Evolutionary conservation across 2,888 invertebrate species (phyloP).

Genomic region (Epirrita christyi): DNA sequence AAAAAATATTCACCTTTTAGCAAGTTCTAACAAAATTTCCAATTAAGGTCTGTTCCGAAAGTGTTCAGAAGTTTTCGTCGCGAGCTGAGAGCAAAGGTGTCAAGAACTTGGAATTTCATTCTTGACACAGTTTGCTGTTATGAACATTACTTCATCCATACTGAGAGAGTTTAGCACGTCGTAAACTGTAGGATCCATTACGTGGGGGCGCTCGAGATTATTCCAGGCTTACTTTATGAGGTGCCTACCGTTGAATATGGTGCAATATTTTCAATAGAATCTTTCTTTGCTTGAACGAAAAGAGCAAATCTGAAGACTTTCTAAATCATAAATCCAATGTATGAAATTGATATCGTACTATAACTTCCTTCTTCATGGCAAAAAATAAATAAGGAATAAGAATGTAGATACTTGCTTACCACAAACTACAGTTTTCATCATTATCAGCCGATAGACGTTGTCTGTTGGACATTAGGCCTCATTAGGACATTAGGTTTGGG

Average conservation of each 20-base stretch:
- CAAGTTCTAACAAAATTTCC: constrained; percentile 28
- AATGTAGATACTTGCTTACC: background rate
- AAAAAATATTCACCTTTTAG: constrained; percentile 13
- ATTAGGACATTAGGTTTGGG: too few species aligned
- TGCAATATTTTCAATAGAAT: constrained; percentile 49
- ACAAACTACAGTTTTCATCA: background rate
- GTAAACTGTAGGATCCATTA: constrained; percentile 74
- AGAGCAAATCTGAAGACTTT: constrained; percentile 14
- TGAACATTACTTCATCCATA: constrained; percentile 68
- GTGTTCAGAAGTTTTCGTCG: constrained; percentile 48
- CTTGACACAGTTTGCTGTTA: constrained; percentile 67
- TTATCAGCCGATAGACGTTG: too few species aligned
- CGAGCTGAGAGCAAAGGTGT: constrained; percentile 52
- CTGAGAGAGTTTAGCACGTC: constrained; percentile 69
- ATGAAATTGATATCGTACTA: constrained; percentile 9
- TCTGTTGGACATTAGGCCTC: too few species aligned
- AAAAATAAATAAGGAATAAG: constrained; percentile 7
- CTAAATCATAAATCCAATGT: constrained; percentile 11
- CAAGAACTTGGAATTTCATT: constrained; percentile 62
- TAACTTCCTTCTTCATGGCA: constrained; percentile 8
- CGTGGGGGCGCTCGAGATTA: constrained; percentile 58
- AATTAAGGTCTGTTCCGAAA: constrained; percentile 31
- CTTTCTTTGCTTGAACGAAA: constrained; percentile 31
- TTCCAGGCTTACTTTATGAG: constrained; percentile 53
- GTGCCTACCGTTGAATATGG: constrained; percentile 46